phyloP scores from a whole-genome alignment of 2,113 vertebrate genomes.

The Rallus limicola region DNA sequence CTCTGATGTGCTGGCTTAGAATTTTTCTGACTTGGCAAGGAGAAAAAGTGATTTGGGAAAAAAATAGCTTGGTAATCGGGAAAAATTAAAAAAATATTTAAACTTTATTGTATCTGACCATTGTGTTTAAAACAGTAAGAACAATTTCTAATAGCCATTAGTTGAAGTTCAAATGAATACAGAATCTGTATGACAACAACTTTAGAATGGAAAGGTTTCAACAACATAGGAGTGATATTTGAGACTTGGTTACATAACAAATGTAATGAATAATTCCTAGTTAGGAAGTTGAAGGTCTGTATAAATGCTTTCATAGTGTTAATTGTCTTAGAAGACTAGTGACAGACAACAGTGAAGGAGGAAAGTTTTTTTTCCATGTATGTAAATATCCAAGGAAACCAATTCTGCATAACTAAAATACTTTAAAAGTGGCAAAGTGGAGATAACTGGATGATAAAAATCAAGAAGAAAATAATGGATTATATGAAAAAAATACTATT shows the following conservation, averaged over 20 bases:
- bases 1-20: neutral
- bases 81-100: neutral
- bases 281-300: neutral
- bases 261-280: neutral
- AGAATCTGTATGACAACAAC: neutral
- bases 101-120: neutral
- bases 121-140: neutral
- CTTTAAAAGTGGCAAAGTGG: neutral
- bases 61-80: neutral
- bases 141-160: neutral
- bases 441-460: neutral
- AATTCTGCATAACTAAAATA: neutral
- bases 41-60: neutral
- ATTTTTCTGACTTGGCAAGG: neutral
- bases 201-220: neutral
- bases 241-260: neutral
- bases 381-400: neutral
- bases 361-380: neutral
- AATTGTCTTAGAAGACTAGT: neutral
- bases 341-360: neutral
- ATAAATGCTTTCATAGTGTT: neutral
- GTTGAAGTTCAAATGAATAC: neutral
- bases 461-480: neutral
- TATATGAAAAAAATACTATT: neutral
- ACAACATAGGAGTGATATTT: neutral